Conservation (phyloP, 2,888 invertebrate genomes). For the Acrocera orbiculus region DNA sequence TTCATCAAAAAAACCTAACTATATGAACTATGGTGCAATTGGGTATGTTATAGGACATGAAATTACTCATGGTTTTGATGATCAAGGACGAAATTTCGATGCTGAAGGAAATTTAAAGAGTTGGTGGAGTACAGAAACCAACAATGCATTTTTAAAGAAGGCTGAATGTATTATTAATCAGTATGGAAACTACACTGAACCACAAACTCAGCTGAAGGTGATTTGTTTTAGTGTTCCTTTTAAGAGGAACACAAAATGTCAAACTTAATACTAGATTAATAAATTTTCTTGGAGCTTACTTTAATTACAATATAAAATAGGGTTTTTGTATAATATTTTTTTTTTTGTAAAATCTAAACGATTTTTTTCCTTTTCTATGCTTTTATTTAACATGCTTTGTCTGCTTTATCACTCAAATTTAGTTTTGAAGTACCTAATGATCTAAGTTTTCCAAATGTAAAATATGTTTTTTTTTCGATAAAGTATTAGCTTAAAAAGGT, state of each 20-base stretch:
- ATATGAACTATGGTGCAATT: constrained; percentile 84
- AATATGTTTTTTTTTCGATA: too few species aligned
- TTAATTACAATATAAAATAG: too few species aligned
- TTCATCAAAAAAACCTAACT: constrained; percentile 69
- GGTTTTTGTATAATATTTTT: too few species aligned
- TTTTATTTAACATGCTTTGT: too few species aligned
- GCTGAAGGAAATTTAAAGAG: constrained; percentile 77
- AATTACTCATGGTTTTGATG: constrained; percentile 81
- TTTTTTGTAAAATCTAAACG: too few species aligned
- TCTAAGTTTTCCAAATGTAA: too few species aligned
- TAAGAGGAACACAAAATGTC: background rate
- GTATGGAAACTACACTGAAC: constrained; percentile 77
- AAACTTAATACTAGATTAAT: too few species aligned
- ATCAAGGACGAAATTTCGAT: constrained; percentile 82
- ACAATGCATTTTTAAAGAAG: constrained; percentile 62
- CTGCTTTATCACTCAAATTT: too few species aligned
- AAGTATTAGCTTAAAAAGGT: too few species aligned
- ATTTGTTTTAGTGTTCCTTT: constrained; percentile 15
- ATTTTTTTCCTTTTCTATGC: too few species aligned
- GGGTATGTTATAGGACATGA: constrained; percentile 86
- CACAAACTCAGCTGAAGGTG: constrained; percentile 57
- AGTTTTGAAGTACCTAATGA: too few species aligned
- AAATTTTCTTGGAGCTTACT: too few species aligned
- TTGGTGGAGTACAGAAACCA: constrained; percentile 82
- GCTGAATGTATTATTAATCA: constrained; percentile 86